Base-by-base conservation (phyloP, 2,113 vertebrate species). In the Mesembrinibis cayennensis region DNA sequence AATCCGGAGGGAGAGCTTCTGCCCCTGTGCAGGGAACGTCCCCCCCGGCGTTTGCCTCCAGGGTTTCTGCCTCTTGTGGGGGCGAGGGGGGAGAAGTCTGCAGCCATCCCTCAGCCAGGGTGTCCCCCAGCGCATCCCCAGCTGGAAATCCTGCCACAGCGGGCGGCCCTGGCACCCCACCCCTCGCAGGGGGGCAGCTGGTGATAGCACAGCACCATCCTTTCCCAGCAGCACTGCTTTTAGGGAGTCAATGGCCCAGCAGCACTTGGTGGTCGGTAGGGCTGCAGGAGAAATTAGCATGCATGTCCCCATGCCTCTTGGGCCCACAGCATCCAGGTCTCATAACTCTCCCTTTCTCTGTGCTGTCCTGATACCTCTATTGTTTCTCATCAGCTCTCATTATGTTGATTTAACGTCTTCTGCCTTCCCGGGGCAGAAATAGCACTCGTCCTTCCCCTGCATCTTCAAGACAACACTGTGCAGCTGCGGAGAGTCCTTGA, bases 321-420 rank as follows among this genome's bases (percentile, higher is more conserved):
- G 65, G 81, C 47, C 61, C 56, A 56, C 21, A 72, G 70, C 93
- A 80, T 56, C 78, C 78, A 82, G 58, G 70, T 93, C 70, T 94
- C 92, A 77, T 94, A 93, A 95, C 58, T 93, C 90, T 93, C 73
- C 77, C 66, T 93, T 97, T 87, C 77, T 87, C 58, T 90, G 58
- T n/a, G 58, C 92, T 93, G 74, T 88, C 62, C 71, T 65, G 58
- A 61, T 90, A 58, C 30, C 62, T 80, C 90, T 94, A 42, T 93
- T 97, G 95, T 95, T 96, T 94, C 96, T 93, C 96, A 94, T 91
- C 90, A 95, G 78, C 93, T 96, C 93, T 96, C 87, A 80, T 87
- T 90, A 92, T 34, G 93, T 80, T 93, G 90, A 92, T 97, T 95
- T 96, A 96, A 93, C 6, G 2, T 96, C 71, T 87, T 69, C 73